phyloP scores from a whole-genome alignment of 2,797 vertebrate species.

The Crocidura indochinensis region DNA sequence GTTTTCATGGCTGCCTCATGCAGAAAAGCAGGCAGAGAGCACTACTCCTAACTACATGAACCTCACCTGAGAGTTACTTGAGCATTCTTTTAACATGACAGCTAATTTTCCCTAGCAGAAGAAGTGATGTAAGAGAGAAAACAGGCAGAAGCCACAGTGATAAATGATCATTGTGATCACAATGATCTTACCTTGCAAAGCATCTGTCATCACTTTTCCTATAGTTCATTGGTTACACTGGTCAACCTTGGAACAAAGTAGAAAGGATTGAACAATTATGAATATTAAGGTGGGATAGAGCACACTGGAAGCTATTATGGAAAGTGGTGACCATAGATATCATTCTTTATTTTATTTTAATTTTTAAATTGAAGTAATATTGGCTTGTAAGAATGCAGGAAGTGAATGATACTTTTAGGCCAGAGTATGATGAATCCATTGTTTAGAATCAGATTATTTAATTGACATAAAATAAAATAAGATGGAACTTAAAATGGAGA shows the following conservation, averaged over 20 bases:
- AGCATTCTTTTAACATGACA: background rate
- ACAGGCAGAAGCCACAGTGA: background rate
- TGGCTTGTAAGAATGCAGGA: background rate
- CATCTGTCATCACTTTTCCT: background rate
- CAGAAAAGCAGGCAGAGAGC: background rate
- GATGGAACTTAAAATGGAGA: background rate
- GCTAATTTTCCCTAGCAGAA: background rate
- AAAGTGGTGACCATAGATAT: background rate
- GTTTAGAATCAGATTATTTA: background rate
- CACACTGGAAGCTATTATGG: background rate
- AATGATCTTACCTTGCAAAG: slow-evolving; percentile 1
- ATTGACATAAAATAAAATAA: slow-evolving; percentile 7
- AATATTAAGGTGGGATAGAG: background rate
- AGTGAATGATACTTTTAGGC: background rate
- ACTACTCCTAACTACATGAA: background rate
- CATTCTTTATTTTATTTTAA: slow-evolving; percentile 15
- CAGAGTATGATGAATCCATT: background rate
- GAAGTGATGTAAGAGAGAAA: background rate
- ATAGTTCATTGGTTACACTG: background rate
- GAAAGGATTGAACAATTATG: background rate
- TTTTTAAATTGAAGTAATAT: slow-evolving; percentile 12
- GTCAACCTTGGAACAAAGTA: background rate
- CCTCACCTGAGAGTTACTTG: slow-evolving; percentile 19
- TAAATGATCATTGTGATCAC: background rate
- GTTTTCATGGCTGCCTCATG: no score